These are phyloP conservation scores for Nemotelus nigrinus DNA, from an alignment of 2,888 invertebrate genomes.

Conservation along the genomic window DNA sequence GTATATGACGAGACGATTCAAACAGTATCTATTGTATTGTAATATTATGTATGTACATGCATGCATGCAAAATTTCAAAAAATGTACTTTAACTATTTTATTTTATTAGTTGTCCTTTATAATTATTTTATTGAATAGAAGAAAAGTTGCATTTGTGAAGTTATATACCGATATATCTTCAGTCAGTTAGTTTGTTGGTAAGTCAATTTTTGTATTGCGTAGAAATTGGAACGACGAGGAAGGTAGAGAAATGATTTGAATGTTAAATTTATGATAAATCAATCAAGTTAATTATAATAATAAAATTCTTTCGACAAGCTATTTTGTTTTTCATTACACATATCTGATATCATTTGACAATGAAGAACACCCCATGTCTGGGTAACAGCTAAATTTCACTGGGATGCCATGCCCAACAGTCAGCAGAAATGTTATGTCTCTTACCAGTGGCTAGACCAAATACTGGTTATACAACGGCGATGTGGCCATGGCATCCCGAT, in stretches of 20 bases:
- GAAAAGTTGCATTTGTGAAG: slow-evolving; percentile 7
- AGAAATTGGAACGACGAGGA: background rate
- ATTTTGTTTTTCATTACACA: background rate
- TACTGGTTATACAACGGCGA: too few species aligned
- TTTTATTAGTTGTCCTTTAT: background rate
- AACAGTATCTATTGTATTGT: background rate
- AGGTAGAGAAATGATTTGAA: slow-evolving; percentile 5
- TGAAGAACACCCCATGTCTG: too few species aligned
- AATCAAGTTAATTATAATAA: background rate
- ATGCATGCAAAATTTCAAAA: background rate
- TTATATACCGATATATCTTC: background rate
- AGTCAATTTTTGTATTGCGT: background rate
- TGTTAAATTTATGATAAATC: background rate
- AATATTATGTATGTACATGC: background rate
- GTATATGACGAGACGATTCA: background rate
- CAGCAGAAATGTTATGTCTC: too few species aligned
- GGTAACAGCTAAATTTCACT: too few species aligned
- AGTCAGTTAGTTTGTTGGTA: slow-evolving; percentile 9
- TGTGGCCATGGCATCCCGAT: too few species aligned
- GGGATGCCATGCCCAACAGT: too few species aligned
- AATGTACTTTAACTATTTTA: background rate
- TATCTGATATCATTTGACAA: too few species aligned
- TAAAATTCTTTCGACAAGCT: slow-evolving; percentile 10
- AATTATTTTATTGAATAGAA: slow-evolving; percentile 17
- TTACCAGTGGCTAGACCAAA: too few species aligned